Evolutionary conservation across 2,113 vertebrate species (phyloP).

Genomic region (Arothron firmamentum): DNA sequence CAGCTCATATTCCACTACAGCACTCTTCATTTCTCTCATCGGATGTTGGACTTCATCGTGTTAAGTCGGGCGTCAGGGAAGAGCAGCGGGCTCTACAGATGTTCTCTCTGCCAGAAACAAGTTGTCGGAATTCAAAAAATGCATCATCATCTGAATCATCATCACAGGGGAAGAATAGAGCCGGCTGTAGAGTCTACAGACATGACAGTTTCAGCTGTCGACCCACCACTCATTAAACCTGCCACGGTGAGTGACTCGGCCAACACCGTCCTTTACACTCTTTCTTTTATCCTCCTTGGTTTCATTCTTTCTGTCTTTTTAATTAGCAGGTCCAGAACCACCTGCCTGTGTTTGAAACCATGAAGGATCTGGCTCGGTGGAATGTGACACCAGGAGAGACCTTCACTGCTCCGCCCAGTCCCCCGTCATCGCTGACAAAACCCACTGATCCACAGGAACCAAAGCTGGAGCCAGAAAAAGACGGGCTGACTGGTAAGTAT

Average conservation of each 20-base stretch:
- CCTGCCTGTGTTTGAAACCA: not conserved
- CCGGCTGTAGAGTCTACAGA: conserved; percentile 13
- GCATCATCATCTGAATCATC: conserved; percentile 79
- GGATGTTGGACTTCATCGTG: conserved; percentile 80
- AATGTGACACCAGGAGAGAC: not conserved
- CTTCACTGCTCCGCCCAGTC: not conserved
- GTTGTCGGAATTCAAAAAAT: conserved; percentile 79
- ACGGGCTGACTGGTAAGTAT: conserved; percentile 78
- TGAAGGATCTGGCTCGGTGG: conserved; percentile 7
- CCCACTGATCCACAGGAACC: not conserved
- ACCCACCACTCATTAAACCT: conserved; percentile 56
- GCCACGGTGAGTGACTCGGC: too few relatives aligned
- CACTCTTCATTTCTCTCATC: conserved; percentile 76
- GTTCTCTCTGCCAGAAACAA: conserved; percentile 77
- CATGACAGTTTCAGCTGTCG: conserved; percentile 17
- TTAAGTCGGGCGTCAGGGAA: conserved; percentile 50
- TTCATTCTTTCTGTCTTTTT: not conserved
- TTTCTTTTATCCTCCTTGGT: not conserved
- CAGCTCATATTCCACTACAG: conserved; percentile 84
- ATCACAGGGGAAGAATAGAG: conserved; percentile 77
- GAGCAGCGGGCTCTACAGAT: conserved; percentile 77
- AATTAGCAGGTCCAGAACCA: not conserved
- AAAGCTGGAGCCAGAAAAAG: conserved; percentile 17
- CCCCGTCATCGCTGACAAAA: not conserved
- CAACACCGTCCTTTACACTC: too few relatives aligned